Evolutionary conservation across 1,140 invertebrate species (phyloP).

Genomic region (Euura lappo): DNA sequence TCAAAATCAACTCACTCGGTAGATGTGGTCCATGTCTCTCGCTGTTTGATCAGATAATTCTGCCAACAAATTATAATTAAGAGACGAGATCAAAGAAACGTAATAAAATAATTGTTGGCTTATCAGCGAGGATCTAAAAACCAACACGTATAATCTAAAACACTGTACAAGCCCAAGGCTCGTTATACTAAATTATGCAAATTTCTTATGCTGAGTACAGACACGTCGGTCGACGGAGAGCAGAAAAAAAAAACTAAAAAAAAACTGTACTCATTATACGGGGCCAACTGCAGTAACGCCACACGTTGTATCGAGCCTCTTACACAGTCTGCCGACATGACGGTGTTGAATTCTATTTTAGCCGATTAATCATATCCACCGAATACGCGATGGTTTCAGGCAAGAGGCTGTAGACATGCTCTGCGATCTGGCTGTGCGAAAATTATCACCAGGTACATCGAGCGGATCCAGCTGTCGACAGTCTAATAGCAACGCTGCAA

Average conservation of each 20-base stretch:
- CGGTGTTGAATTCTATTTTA: constrained; percentile 6
- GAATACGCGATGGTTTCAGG: constrained; percentile 54
- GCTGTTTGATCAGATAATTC: no score
- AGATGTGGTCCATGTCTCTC: no score
- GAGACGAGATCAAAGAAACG: no score
- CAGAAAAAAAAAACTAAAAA: background rate
- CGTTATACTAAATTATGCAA: no score
- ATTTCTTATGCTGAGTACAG: no score
- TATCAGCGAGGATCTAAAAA: no score
- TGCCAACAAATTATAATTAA: no score
- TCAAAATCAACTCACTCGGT: no score
- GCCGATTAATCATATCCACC: background rate
- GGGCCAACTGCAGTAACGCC: background rate
- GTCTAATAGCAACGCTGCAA: constrained; percentile 63
- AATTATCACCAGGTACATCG: constrained; percentile 69
- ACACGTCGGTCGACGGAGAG: background rate
- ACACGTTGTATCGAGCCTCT: background rate
- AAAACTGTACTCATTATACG: background rate
- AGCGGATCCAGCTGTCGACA: constrained; percentile 61
- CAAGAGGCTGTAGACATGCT: constrained; percentile 85
- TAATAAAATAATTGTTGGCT: no score
- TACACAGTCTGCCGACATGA: background rate
- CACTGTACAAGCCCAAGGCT: no score
- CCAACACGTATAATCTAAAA: no score
- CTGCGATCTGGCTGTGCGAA: constrained; percentile 77